Base-by-base conservation (phyloP, 1,140 invertebrate genomes). In the Maniola jurtina region DNA sequence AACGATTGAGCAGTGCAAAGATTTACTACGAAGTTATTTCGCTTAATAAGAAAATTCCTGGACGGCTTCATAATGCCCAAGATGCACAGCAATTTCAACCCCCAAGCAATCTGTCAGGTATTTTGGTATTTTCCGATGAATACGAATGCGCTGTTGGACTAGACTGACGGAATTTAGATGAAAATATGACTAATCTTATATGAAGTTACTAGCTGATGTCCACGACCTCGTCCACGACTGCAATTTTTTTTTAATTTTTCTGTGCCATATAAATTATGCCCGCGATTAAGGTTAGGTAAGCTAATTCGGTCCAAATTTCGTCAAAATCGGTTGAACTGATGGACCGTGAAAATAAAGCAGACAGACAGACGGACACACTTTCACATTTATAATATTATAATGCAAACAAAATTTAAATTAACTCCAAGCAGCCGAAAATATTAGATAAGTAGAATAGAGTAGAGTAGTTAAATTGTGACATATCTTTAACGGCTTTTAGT, bases 21-120 rank as follows among this genome's bases (percentile, higher is more conserved):
- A 25, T 52, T 52, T 52, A 52, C 48, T 14, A 7, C 25, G 15
- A n/a, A 47, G 45, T 48, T 50, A 25, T 25, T 61, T 36, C 11
- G 25, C 45, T 61, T 50, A n/a, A 48, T 61, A 61, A 15, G 45
- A 61, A 61, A 59, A 61, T 61, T 48, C 59, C 59, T 11, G 35
- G 59, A 35, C 11, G 11, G 35, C 34, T 34, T 50, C 42, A 61
- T 36, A 48, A 61, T 6, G 9, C 33, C 25, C 13, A 61, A 35
- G 42, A 61, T 47, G 59, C 59, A 50, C 9, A 61, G 45, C 42
- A 33, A 61, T 50, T 61, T 61, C 9, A 61, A 13, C 6, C 45
- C 42, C 45, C 42, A n/a, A 47, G 59, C 45, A 50, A 61, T 60
- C 16, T 34, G 42, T 48, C 34, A 35, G 59, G 33, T 61, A 61